Evolutionary conservation across 2,113 vertebrate species (phyloP).

Genomic region (Thalassarche chlororhynchos): DNA sequence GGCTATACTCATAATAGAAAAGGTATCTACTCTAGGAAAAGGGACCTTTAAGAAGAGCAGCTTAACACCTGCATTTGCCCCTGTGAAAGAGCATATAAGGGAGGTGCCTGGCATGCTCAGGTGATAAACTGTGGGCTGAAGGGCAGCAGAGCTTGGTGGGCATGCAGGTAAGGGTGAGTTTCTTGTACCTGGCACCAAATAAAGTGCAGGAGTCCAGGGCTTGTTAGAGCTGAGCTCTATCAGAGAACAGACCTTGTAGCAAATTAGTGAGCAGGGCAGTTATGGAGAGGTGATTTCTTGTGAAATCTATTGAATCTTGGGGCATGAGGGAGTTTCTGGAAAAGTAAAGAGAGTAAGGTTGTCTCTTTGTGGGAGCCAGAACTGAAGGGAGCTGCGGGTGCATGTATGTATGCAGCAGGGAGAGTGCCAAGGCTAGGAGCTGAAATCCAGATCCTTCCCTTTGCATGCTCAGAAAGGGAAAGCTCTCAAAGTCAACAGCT

Average conservation of each 20-base stretch:
- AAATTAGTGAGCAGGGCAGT: neutral
- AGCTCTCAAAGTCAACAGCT: neutral
- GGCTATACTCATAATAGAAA: neutral
- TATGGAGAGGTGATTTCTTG: neutral
- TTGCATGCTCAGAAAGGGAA: neutral
- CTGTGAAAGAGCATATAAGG: neutral
- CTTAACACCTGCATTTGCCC: neutral
- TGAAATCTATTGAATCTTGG: neutral
- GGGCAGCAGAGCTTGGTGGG: neutral
- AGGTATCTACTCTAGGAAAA: rapidly evolving
- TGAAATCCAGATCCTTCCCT: neutral
- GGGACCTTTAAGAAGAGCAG: neutral
- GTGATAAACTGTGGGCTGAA: neutral
- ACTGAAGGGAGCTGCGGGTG: neutral
- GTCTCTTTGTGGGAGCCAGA: neutral
- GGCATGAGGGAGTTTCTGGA: neutral
- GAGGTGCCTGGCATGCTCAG: neutral
- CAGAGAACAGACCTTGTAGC: neutral
- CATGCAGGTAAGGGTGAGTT: neutral
- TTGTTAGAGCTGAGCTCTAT: neutral
- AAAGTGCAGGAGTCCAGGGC: neutral
- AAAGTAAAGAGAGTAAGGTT: neutral
- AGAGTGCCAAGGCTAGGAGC: neutral
- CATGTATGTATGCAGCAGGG: neutral
- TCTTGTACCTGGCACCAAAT: neutral